phyloP scores from a whole-genome alignment of 2,797 vertebrate genomes.

The Scolopax rusticola region DNA sequence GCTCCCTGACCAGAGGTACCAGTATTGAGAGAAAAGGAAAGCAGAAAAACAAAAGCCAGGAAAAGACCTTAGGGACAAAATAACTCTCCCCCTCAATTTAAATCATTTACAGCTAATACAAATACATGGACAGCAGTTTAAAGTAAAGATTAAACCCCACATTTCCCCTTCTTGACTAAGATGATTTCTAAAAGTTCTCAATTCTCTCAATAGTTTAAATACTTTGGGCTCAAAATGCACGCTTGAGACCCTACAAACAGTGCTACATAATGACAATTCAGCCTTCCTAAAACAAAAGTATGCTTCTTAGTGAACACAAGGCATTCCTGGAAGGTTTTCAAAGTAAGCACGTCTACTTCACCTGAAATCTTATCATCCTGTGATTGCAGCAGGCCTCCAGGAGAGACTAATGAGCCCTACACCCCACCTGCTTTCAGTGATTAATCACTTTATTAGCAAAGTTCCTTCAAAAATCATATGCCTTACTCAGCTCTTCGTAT shows the following conservation, averaged over 20 bases:
- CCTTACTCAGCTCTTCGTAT: background rate
- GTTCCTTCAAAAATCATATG: background rate
- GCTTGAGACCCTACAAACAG: background rate
- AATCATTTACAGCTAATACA: background rate
- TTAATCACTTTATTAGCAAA: background rate
- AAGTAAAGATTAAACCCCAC: background rate
- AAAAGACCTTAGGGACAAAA: background rate
- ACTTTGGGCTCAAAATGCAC: background rate
- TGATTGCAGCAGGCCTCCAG: background rate
- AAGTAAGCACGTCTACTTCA: background rate
- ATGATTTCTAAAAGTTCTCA: background rate
- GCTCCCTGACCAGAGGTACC: constrained; percentile 1
- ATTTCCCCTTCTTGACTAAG: background rate
- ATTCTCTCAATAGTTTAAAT: background rate
- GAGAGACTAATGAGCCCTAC: background rate
- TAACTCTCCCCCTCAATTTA: background rate
- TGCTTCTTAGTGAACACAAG: background rate
- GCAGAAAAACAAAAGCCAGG: background rate
- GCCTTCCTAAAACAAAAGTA: background rate
- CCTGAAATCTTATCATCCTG: background rate
- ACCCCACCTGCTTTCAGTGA: background rate
- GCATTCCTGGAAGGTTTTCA: background rate
- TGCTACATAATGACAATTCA: background rate
- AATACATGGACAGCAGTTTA: background rate
- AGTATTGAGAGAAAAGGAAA: constrained; percentile 9